These are phyloP conservation scores for Alloplasta piceator DNA, from an alignment of 2,888 invertebrate genomes.

Conservation along the genomic window DNA sequence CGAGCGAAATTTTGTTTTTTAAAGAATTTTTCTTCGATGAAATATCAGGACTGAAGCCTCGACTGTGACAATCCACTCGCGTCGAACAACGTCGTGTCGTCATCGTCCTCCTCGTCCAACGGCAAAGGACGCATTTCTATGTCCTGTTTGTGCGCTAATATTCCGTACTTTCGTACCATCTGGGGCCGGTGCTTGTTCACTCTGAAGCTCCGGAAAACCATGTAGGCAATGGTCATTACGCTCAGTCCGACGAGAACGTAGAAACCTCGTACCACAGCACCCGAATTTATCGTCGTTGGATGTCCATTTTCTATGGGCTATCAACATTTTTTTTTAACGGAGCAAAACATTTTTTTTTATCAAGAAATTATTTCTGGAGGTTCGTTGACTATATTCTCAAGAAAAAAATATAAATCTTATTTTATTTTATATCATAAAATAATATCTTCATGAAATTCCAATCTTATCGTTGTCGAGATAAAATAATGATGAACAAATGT, in stretches of 20 bases:
- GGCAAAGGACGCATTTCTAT: constrained; percentile 83
- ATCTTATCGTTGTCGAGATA: too few relatives aligned
- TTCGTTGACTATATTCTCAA: too few relatives aligned
- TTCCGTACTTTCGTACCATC: constrained; percentile 83
- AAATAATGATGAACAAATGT: neutral
- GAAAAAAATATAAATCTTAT: too few relatives aligned
- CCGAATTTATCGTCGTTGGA: constrained; percentile 72
- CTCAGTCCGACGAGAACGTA: constrained; percentile 81
- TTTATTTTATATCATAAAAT: too few relatives aligned
- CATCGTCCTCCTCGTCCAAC: constrained; percentile 83
- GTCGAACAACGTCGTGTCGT: constrained; percentile 83
- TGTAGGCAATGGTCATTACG: constrained; percentile 79
- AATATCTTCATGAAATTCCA: too few relatives aligned
- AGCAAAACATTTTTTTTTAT: neutral
- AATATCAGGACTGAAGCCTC: constrained; percentile 52
- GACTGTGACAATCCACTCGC: constrained; percentile 69
- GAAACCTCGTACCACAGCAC: constrained; percentile 80
- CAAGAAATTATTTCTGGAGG: too few relatives aligned
- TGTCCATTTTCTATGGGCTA: constrained; percentile 18
- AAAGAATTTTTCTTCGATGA: constrained; percentile 69
- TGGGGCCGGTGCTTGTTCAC: constrained; percentile 80
- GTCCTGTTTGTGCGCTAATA: constrained; percentile 82
- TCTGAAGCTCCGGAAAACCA: constrained; percentile 79
- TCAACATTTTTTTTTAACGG: neutral
- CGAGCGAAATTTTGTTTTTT: neutral